Conservation (phyloP, 2,888 invertebrate genomes). For the Julus scanicus region DNA sequence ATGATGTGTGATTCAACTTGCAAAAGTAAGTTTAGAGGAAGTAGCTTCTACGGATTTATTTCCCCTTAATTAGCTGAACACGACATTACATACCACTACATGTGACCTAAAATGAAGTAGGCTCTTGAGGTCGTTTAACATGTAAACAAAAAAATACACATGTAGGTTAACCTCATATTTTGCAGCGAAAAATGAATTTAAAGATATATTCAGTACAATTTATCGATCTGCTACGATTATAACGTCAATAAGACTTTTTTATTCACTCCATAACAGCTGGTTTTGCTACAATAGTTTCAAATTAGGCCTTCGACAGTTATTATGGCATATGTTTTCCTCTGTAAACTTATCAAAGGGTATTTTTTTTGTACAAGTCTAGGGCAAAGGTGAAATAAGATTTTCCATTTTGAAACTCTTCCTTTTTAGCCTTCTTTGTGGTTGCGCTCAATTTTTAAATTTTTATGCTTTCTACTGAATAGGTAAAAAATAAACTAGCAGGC, state of each 20-base stretch:
- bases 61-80: neutral
- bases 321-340: neutral
- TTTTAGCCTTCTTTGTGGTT: neutral
- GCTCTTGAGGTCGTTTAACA: neutral
- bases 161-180: neutral
- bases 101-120: neutral
- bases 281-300: neutral
- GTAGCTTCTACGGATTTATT: neutral
- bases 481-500: neutral
- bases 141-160: neutral
- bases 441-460: slow-evolving; percentile 13
- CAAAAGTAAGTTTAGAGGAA: neutral
- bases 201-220: neutral
- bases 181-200: neutral
- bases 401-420: neutral
- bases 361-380: neutral
- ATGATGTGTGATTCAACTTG: neutral
- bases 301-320: neutral
- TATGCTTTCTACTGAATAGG: neutral
- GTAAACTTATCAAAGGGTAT: neutral
- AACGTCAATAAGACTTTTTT: neutral
- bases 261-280: neutral
- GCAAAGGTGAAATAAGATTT: neutral
- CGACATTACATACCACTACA: neutral
- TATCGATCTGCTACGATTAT: neutral